Percentiles rank a stretch among this genome's conserved stretches.
These are phyloP conservation scores for Tragelaphus buxtoni DNA, from an alignment of 2,113 vertebrate species.

Conservation along the genomic window DNA sequence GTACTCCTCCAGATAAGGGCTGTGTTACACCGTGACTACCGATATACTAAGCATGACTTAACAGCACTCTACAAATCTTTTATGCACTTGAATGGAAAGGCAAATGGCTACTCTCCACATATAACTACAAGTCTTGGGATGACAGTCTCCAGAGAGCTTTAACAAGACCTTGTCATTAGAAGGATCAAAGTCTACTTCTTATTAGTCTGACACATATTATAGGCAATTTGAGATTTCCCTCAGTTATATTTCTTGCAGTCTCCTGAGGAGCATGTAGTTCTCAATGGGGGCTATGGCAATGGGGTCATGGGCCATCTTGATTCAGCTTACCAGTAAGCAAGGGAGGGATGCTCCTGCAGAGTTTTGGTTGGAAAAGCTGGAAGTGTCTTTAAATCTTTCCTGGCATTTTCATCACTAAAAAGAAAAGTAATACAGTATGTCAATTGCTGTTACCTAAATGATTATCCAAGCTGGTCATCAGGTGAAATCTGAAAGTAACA, in stretches of 20 bases:
- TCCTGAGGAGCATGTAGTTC: not conserved
- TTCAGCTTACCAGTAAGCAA: constrained; percentile 92
- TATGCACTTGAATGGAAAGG: not conserved
- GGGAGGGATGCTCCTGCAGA: constrained; percentile 94
- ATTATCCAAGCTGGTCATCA: not conserved
- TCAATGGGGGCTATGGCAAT: not conserved
- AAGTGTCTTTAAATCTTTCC: constrained; percentile 91
- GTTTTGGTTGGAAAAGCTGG: constrained; percentile 92
- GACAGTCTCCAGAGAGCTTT: not conserved
- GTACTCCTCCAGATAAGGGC: not conserved
- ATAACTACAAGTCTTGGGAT: not conserved
- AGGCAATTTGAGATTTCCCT: not conserved
- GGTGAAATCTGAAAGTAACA: not conserved
- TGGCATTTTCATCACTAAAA: constrained; percentile 88
- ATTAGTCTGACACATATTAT: not conserved
- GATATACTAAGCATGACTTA: not conserved
- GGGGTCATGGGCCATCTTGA: not conserved
- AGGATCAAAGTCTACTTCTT: not conserved
- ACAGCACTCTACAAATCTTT: not conserved
- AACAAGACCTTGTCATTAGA: not conserved
- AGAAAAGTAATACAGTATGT: not conserved
- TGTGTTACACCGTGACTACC: not conserved
- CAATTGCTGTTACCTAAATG: not conserved
- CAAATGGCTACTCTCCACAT: not conserved
- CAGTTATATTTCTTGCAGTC: not conserved